Evolutionary conservation across 2,888 invertebrate genomes (phyloP).

Genomic region (Celastrina argiolus): DNA sequence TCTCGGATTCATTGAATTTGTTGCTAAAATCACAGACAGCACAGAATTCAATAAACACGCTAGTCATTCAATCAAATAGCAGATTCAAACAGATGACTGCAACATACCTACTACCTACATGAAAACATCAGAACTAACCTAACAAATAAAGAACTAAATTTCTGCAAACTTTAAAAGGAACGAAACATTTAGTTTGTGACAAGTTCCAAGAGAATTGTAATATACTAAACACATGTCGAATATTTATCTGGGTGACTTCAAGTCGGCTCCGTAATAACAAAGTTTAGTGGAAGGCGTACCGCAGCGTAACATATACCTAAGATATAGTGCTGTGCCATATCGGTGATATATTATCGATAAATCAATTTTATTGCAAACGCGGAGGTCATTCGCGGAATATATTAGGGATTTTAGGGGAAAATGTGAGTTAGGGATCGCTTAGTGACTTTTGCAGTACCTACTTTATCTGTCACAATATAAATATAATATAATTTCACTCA

Average conservation of each 20-base stretch:
- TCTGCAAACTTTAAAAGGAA: background rate
- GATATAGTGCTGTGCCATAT: conserved; percentile 11
- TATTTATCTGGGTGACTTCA: conserved; percentile 21
- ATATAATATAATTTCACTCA: too few relatives aligned
- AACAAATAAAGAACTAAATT: conserved; percentile 21
- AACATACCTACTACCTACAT: background rate
- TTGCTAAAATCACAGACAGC: too few relatives aligned
- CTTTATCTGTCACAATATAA: background rate
- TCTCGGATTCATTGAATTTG: too few relatives aligned
- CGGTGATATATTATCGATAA: conserved; percentile 15
- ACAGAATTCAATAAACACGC: too few relatives aligned
- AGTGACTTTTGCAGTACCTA: background rate
- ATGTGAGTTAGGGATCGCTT: background rate
- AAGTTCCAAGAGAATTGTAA: conserved; percentile 16
- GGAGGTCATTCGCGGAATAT: background rate
- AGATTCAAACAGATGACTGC: too few relatives aligned
- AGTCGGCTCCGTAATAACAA: conserved; percentile 19
- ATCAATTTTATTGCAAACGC: conserved; percentile 2
- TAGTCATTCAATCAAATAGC: too few relatives aligned
- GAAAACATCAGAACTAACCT: background rate
- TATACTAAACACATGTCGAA: conserved; percentile 22
- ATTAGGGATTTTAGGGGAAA: background rate
- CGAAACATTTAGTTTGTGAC: background rate
- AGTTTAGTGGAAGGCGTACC: conserved; percentile 18
- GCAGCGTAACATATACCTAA: conserved; percentile 20